These are phyloP conservation scores for Clamator glandarius DNA, from an alignment of 2,797 vertebrate genomes.

Conservation along the genomic window DNA sequence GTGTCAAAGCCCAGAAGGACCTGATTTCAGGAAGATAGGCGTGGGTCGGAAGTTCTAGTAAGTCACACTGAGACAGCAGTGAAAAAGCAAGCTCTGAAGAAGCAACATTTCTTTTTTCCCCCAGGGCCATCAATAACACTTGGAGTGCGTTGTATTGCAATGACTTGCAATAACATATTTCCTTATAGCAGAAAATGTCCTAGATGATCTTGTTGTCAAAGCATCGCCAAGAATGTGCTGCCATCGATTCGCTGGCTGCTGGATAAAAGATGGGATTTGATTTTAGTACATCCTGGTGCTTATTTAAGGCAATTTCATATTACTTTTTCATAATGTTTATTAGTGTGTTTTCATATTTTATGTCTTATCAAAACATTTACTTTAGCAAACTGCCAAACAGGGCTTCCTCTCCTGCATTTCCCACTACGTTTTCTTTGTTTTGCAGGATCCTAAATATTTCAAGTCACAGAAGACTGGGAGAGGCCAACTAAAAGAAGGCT, in stretches of 20 bases:
- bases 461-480: slow-evolving; percentile 95
- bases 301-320: not conserved
- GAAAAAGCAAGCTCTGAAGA: not conserved
- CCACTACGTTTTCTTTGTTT: not conserved
- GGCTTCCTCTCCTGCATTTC: not conserved
- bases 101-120: not conserved
- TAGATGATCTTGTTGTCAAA: not conserved
- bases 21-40: not conserved
- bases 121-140: not conserved
- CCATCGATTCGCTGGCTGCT: not conserved
- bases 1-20: not conserved
- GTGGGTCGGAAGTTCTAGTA: not conserved
- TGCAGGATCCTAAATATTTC: slow-evolving; percentile 93
- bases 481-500: slow-evolving; percentile 92
- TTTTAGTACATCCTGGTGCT: not conserved
- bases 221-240: not conserved
- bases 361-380: not conserved
- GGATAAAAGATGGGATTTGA: not conserved
- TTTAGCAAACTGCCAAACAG: not conserved
- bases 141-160: not conserved
- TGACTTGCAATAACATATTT: slow-evolving; percentile 4
- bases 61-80: not conserved
- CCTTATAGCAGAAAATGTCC: not conserved
- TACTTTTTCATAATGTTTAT: not conserved
- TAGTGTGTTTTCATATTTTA: not conserved